Evolutionary conservation across 1,140 invertebrate species (phyloP), one percentile per base, ranked within the genome.

Genomic region (Trichonephila clavata): DNA sequence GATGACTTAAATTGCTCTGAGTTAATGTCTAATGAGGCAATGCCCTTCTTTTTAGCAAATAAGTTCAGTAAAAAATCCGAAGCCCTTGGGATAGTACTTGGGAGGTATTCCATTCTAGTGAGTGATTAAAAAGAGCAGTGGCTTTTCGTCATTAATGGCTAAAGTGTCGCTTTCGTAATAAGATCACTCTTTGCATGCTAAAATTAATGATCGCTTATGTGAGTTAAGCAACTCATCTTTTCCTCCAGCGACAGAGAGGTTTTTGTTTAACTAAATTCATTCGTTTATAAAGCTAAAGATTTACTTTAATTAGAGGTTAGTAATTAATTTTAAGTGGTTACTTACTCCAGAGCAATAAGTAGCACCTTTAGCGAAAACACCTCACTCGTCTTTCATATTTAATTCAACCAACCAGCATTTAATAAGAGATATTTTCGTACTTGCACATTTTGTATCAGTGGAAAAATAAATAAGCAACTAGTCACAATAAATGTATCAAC

Each of bases 11-110:
- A 93, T 93, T 93, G 92, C 92, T 71, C 57, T 86, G 20, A 86
- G 92, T 93, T 92, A 93, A 93, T 93, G 84, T 93, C 92, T 93
- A 93, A 93, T 93, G 92, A 93, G 92, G 84, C 65, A 93, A 87
- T 93, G 68, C 43, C 71, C 87, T 93, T 87, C 92, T 93, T 87
- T 87, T 93, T 81, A 50, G 63, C 63, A 87, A 88, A 88, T 87
- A 93, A 63, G 84, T 63, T n/a, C 13, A 84, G n/a, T 39, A 86
- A 92, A 86, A 87, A 93, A 93, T 59, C 20, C 50, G n/a, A 80
- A 59, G n/a, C 92, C 86, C 68, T 93, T 24, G 71, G 71, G 71
- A 86, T 65, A 63, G 83, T 63, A 59, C 83, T 77, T 71, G 59
- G 84, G 50, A 93, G 59, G 83, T 88, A 80, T 93, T 87, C 65